phyloP scores from a whole-genome alignment of 2,113 vertebrate species.

The Dermatemys mawii region DNA sequence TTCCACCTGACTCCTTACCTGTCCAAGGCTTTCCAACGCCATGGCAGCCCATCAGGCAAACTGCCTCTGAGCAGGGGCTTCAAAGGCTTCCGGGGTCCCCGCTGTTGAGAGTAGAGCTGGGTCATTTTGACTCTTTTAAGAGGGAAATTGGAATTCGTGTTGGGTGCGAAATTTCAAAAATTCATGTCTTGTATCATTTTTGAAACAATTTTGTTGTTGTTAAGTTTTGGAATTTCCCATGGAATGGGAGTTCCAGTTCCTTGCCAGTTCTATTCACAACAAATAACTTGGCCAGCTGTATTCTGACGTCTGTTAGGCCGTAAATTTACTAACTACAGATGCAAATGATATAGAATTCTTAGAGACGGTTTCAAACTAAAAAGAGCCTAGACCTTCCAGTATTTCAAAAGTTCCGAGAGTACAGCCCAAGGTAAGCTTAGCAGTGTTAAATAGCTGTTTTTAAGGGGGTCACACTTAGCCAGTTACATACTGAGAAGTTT shows the following conservation, averaged over 20 bases:
- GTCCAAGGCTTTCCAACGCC: neutral
- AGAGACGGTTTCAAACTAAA: constrained; percentile 10
- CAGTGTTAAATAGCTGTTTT: neutral
- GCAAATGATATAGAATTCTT: neutral
- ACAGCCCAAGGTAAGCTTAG: neutral
- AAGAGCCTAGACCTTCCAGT: neutral
- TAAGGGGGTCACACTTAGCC: neutral
- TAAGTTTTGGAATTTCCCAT: neutral
- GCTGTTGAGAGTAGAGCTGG: neutral
- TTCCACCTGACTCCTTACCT: neutral
- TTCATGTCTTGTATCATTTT: neutral
- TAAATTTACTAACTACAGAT: neutral
- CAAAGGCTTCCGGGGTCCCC: neutral
- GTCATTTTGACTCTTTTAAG: neutral
- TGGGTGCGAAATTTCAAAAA: neutral
- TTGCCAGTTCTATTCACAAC: neutral
- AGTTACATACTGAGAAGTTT: neutral
- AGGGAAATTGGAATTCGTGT: neutral
- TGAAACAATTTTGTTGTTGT: neutral
- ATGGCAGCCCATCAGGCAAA: neutral
- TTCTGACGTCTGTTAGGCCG: neutral
- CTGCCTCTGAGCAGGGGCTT: neutral
- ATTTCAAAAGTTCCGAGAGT: neutral
- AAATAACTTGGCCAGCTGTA: constrained; percentile 2
- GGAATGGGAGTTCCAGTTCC: neutral